Conservation (phyloP, 2,113 vertebrate species). For the Dicerorhinus sumatrensis region DNA sequence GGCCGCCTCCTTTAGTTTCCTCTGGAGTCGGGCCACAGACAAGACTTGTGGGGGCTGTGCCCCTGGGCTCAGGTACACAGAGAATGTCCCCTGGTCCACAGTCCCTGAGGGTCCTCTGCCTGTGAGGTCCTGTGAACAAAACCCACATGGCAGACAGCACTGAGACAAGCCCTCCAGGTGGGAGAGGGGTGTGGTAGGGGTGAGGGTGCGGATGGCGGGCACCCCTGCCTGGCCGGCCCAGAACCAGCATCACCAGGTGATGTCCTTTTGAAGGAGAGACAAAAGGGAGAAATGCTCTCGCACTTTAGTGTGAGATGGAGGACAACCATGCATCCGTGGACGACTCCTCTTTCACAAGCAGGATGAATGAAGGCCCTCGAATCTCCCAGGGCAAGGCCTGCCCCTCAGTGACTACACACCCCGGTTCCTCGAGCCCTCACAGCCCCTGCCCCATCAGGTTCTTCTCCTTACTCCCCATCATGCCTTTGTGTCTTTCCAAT, state of each 20-base stretch:
- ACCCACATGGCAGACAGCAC: not conserved
- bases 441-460: not conserved
- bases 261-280: not conserved
- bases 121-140: constrained; percentile 79
- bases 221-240: not conserved
- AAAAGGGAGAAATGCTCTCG: rapidly evolving
- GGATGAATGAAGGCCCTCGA: rapidly evolving
- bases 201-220: rapidly evolving
- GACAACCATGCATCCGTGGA: rapidly evolving
- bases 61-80: not conserved
- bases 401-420: not conserved
- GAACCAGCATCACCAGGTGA: not conserved
- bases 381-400: not conserved
- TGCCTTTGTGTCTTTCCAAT: not conserved
- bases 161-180: rapidly evolving
- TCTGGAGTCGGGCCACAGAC: constrained; percentile 70
- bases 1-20: constrained; percentile 89
- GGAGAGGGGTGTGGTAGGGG: rapidly evolving
- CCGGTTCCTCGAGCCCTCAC: not conserved
- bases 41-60: not conserved
- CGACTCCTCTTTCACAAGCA: not conserved
- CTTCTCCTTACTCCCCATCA: not conserved
- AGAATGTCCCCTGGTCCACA: constrained; percentile 32
- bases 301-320: too few relatives aligned
- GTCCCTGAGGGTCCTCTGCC: constrained; percentile 74